A percentile compares a stretch with the other conserved stretches of the same genome.
Evolutionary conservation across 2,888 invertebrate species (phyloP).

Genomic region (Aspidiotus destructor): DNA sequence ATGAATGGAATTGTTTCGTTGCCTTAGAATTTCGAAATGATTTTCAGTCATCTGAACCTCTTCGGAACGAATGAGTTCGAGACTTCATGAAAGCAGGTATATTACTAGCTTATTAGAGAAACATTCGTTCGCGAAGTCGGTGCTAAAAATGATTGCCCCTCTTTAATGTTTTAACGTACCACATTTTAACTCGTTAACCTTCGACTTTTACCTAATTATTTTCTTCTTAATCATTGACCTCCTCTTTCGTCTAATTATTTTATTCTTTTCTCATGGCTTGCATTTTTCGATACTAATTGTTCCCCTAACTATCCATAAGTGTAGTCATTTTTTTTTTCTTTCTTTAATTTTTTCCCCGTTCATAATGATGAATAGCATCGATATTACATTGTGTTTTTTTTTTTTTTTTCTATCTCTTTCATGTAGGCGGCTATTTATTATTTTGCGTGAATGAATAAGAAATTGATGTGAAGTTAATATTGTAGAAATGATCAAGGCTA

Average conservation of each 20-base stretch:
- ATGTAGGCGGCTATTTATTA: too few relatives aligned
- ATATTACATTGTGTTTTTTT: background rate
- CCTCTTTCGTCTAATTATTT: constrained; percentile 29
- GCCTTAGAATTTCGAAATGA: too few relatives aligned
- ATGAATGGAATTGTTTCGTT: too few relatives aligned
- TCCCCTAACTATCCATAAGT: constrained; percentile 12
- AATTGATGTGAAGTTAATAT: too few relatives aligned
- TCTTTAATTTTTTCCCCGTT: background rate
- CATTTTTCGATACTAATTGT: constrained; percentile 24
- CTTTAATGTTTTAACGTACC: background rate
- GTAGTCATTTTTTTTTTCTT: background rate
- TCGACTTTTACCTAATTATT: constrained; percentile 30
- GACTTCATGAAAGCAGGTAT: too few relatives aligned
- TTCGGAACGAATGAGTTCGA: too few relatives aligned
- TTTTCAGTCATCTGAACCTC: too few relatives aligned
- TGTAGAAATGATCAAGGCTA: too few relatives aligned
- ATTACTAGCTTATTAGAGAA: too few relatives aligned
- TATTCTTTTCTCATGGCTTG: constrained; percentile 23
- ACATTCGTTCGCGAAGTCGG: background rate
- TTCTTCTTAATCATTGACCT: constrained; percentile 29
- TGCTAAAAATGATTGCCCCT: constrained; percentile 1
- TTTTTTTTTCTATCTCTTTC: too few relatives aligned
- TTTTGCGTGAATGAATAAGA: too few relatives aligned
- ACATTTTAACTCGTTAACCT: constrained; percentile 31
- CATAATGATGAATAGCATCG: constrained; percentile 17